Conservation (phyloP, 2,113 vertebrate genomes). For the Mixornis gularis region DNA sequence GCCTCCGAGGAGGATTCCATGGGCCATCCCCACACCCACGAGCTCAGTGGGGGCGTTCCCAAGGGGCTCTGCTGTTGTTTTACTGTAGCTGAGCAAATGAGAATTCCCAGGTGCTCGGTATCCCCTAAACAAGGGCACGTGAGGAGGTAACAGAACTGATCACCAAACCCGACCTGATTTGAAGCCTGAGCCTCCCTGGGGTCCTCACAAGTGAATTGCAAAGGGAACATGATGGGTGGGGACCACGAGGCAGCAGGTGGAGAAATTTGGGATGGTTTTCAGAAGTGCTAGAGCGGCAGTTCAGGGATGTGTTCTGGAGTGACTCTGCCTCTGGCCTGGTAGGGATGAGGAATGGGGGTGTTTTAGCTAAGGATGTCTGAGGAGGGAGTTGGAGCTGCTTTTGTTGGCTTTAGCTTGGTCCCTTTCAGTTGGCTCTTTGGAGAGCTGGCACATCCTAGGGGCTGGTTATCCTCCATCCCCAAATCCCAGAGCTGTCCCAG, state of each 20-base stretch:
- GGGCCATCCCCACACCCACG: rapidly evolving
- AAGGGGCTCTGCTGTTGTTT: background rate
- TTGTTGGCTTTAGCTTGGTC: background rate
- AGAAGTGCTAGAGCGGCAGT: background rate
- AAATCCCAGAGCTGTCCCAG: background rate
- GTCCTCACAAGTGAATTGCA: background rate
- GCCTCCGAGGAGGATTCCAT: background rate
- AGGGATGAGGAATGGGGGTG: background rate
- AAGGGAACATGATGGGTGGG: background rate
- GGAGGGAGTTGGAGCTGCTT: background rate
- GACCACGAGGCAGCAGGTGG: rapidly evolving
- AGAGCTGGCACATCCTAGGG: background rate
- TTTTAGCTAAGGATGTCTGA: background rate
- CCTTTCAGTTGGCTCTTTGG: background rate
- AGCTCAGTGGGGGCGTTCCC: background rate
- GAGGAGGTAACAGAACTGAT: background rate
- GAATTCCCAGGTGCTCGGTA: background rate
- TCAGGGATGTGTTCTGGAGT: background rate
- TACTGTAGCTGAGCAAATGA: background rate
- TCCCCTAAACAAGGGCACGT: rapidly evolving
- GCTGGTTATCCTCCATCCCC: background rate
- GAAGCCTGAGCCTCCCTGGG: background rate
- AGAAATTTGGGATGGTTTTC: background rate
- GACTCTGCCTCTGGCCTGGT: background rate
- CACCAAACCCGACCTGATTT: background rate